A percentile compares a stretch with the other conserved stretches of the same genome.
phyloP scores from a whole-genome alignment of 1,140 invertebrate species.

The Aricia agestis region DNA sequence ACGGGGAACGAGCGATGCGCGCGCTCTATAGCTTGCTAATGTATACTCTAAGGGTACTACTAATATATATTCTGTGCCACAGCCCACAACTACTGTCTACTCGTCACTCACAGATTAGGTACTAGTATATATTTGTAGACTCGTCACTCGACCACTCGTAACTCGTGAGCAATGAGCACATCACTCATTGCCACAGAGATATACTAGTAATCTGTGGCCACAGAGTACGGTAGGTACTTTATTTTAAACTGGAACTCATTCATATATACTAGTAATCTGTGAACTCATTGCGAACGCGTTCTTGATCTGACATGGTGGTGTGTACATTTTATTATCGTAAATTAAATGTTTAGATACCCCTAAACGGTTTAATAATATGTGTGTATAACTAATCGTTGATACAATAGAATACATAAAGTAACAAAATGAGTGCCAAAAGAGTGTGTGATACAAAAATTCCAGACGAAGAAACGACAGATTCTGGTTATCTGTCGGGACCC shows the following conservation, averaged over 20 bases:
- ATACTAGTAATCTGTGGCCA: no score
- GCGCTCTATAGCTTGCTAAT: no score
- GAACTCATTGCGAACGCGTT: conserved; percentile 45
- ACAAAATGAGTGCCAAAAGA: conserved; percentile 67
- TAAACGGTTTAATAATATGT: conserved; percentile 34
- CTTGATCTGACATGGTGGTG: conserved; percentile 35
- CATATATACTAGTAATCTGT: no score
- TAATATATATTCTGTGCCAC: no score
- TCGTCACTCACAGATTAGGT: no score
- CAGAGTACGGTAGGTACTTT: no score
- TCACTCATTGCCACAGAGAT: conserved; percentile 25
- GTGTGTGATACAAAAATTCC: conserved; percentile 50
- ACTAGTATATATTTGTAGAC: no score
- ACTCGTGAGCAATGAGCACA: neutral
- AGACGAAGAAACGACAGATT: conserved; percentile 52
- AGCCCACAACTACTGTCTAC: no score
- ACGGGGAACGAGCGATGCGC: no score
- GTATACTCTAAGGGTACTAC: no score
- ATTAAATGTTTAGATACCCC: conserved; percentile 44
- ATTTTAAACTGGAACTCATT: no score
- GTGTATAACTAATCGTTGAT: conserved; percentile 28
- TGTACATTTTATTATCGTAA: conserved; percentile 32
- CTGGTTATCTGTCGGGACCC: conserved; percentile 53
- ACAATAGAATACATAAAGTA: conserved; percentile 35
- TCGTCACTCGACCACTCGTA: no score